phyloP scores from a whole-genome alignment of 2,113 vertebrate species.

The Ciconia boyciana region DNA sequence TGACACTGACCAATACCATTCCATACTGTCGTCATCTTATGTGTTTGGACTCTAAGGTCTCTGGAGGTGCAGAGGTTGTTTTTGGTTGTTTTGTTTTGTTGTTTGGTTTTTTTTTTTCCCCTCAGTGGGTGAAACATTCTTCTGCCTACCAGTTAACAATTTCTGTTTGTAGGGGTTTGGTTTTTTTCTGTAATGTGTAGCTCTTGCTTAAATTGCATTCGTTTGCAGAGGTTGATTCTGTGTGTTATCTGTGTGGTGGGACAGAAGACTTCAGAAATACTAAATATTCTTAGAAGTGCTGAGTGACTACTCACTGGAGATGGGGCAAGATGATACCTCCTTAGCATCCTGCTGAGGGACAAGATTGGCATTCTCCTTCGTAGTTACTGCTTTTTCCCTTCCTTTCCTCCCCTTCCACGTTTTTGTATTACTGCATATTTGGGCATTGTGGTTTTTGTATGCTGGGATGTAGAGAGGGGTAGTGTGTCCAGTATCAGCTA shows the following conservation, averaged over 20 bases:
- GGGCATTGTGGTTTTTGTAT: neutral
- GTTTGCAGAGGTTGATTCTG: neutral
- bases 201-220: neutral
- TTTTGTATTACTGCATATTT: neutral
- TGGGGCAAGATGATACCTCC: neutral
- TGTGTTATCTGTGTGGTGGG: neutral
- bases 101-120: neutral
- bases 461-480: neutral
- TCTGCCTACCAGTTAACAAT: neutral
- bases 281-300: neutral
- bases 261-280: neutral
- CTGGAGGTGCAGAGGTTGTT: neutral
- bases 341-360: neutral
- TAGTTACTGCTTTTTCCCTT: neutral
- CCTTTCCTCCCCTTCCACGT: neutral
- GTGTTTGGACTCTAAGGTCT: neutral
- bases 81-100: neutral
- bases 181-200: fast-evolving
- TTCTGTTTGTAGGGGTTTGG: neutral
- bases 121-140: neutral
- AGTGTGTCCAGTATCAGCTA: neutral
- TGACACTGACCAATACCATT: neutral
- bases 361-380: neutral
- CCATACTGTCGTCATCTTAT: neutral
- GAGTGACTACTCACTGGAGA: neutral